Evolutionary conservation across 2,113 vertebrate genomes (phyloP).

Genomic region (Anhinga anhinga): DNA sequence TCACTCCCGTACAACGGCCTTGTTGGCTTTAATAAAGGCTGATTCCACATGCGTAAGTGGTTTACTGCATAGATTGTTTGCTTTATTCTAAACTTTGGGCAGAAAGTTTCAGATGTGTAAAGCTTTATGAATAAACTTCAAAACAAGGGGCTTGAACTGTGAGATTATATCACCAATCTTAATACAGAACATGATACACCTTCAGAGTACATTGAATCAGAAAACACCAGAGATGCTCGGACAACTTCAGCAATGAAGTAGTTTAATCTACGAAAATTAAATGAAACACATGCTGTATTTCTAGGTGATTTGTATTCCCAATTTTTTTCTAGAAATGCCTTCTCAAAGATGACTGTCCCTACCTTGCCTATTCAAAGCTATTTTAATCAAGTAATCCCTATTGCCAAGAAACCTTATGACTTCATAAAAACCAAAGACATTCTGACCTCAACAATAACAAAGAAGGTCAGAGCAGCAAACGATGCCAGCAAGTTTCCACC

Average conservation of each 20-base stretch:
- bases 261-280: not conserved
- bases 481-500: rapidly evolving
- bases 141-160: not conserved
- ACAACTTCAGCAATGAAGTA: not conserved
- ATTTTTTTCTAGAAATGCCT: not conserved
- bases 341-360: not conserved
- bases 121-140: not conserved
- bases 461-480: not conserved
- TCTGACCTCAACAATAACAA: not conserved
- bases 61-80: not conserved
- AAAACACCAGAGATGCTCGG: not conserved
- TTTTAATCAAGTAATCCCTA: not conserved
- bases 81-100: not conserved
- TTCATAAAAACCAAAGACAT: not conserved
- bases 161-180: not conserved
- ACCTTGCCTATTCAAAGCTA: not conserved
- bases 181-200: not conserved
- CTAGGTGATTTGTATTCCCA: not conserved
- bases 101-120: not conserved
- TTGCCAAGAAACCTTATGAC: not conserved
- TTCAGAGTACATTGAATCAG: conserved; percentile 31
- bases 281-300: not conserved
- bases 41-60: rapidly evolving
- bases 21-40: not conserved
- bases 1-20: not conserved